Evolutionary conservation across 2,113 vertebrate genomes (phyloP).

Genomic region (Poecilia latipinna): DNA sequence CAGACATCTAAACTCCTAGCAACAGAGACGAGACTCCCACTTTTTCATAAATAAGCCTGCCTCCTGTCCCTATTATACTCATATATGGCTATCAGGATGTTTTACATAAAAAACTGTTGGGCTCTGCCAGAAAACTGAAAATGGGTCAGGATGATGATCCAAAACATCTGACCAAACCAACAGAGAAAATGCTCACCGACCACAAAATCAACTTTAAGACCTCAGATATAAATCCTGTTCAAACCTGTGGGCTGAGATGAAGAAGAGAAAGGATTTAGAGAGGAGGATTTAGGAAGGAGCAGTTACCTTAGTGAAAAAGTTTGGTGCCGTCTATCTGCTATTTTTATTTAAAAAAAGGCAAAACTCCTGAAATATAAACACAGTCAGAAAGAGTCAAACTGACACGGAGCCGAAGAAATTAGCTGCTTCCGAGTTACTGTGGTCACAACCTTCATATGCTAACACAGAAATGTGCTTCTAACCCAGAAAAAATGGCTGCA

Average conservation of each 20-base stretch:
- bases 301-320: not conserved
- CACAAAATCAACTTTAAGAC: not conserved
- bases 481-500: conserved; percentile 15
- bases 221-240: not conserved
- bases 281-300: too few relatives aligned
- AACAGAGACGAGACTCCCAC: too few relatives aligned
- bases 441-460: conserved; percentile 2
- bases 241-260: not conserved
- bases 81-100: not conserved
- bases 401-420: not conserved
- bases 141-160: not conserved
- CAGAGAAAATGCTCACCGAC: not conserved
- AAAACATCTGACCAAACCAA: not conserved
- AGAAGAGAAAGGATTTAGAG: not conserved
- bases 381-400: not conserved
- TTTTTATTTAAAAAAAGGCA: not conserved
- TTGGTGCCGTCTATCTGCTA: not conserved
- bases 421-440: conserved; percentile 1
- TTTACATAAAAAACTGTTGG: too few relatives aligned
- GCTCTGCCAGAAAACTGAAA: not conserved
- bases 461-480: conserved; percentile 6
- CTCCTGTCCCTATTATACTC: too few relatives aligned
- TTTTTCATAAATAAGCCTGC: too few relatives aligned
- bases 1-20: too few relatives aligned
- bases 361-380: not conserved